Base-by-base conservation (phyloP, 2,797 vertebrate species). In the Eulemur rubriventer region DNA sequence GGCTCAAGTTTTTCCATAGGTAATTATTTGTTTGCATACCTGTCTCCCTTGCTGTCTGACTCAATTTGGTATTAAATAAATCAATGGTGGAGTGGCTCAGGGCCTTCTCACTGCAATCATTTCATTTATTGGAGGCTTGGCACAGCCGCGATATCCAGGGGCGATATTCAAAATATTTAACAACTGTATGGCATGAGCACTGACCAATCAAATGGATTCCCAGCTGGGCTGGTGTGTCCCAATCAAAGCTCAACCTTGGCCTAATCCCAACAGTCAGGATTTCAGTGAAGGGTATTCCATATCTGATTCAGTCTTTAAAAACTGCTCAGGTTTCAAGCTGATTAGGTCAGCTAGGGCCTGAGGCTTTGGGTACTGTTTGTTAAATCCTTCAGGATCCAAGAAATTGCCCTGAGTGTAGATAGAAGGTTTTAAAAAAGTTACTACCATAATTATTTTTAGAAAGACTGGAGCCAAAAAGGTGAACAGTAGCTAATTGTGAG, bases 401-500 rank as follows among this genome's bases (percentile, higher is more conserved):
- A 93, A 96, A 85, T 88, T 93, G n/a, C 22, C 78, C 76, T 96
- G 79, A 89, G 69, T 96, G 85, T 83, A 96, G 93, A 92, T 38
- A 96, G 35, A 57, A 28, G 24, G 91, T 97, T 97, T 70, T 57
- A 43, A 97, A 94, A 94, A 95, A 80, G 86, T 95, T 85, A 89
- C 69, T 73, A 94, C 95, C 92, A 67, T 95, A 90, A 97, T 26
- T 33, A 67, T 87, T 98, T 97, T 98, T 94, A 96, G 97, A 98
- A 97, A 96, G 87, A 94, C 73, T 4, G 1, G 90, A 73, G 95
- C 84, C 94, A 82, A 98, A 95, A 98, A 98, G 97, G 98, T 98
- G 97, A 97, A 98, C 92, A 98, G 96, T 88, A 98, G 97, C 84
- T 98, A 98, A 98, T 96, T 98, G 97, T 97, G 97, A 98, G 97